Conservation (phyloP, 2,888 invertebrate genomes). For the Noctua comes region DNA sequence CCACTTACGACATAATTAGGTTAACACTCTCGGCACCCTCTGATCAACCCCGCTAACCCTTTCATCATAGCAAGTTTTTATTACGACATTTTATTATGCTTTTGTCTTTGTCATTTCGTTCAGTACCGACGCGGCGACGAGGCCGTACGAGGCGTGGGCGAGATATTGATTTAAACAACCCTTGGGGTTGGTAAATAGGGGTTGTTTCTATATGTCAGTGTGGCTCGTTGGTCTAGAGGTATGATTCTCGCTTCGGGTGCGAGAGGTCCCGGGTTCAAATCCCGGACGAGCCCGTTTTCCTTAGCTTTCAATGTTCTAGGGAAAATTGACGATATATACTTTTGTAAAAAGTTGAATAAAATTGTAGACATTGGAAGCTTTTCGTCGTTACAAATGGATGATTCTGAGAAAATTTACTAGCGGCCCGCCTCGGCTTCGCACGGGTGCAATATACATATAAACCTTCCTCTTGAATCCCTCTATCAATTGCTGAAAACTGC, state of each 20-base stretch:
- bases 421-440: too few relatives aligned
- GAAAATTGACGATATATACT: constrained; percentile 33
- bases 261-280: constrained; percentile 88
- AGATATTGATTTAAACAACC: constrained; percentile 29
- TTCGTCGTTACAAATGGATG: too few relatives aligned
- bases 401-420: too few relatives aligned
- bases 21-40: background rate
- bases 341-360: constrained; percentile 27
- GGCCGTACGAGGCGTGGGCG: background rate
- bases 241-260: constrained; percentile 91
- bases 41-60: background rate
- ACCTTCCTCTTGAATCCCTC: too few relatives aligned
- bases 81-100: background rate
- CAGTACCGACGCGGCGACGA: background rate
- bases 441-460: too few relatives aligned
- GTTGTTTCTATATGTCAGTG: constrained; percentile 46
- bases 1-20: too few relatives aligned
- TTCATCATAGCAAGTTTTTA: background rate
- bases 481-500: too few relatives aligned
- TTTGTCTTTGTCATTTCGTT: background rate
- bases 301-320: background rate
- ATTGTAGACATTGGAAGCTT: background rate
- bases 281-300: constrained; percentile 65
- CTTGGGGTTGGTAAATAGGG: constrained; percentile 47
- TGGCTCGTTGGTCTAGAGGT: constrained; percentile 75